Conservation (phyloP, 2,113 vertebrate genomes). For the Neolamprologus ventralis region DNA sequence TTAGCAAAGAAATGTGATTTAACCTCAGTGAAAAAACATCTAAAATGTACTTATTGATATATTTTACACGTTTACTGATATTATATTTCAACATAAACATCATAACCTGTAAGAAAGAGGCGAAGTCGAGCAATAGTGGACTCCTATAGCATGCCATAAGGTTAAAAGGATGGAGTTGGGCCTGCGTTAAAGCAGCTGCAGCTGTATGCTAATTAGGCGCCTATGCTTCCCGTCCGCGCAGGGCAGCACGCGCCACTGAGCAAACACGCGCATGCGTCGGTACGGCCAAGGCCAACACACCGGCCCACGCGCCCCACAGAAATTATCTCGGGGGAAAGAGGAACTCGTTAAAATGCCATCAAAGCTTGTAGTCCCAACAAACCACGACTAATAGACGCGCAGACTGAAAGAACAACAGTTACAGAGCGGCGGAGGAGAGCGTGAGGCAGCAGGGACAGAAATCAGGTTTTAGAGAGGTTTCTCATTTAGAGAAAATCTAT, state of each 20-base stretch:
- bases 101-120: not conserved
- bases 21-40: not conserved
- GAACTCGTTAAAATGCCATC: constrained; percentile 74
- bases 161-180: constrained; percentile 42
- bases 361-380: constrained; percentile 52
- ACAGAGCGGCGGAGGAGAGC: not conserved
- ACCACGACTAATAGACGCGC: constrained; percentile 27
- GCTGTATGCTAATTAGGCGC: constrained; percentile 94
- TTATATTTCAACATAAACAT: not conserved
- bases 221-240: constrained; percentile 56
- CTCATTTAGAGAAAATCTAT: not conserved
- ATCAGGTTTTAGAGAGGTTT: not conserved
- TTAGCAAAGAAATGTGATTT: not conserved
- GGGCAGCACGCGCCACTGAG: constrained; percentile 81
- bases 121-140: not conserved
- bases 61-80: not conserved
- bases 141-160: constrained; percentile 32
- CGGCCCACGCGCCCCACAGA: constrained; percentile 40
- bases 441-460: not conserved
- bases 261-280: constrained; percentile 77
- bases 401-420: not conserved
- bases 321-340: constrained; percentile 53
- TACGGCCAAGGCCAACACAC: not conserved
- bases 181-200: constrained; percentile 65
- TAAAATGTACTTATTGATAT: not conserved